phyloP scores from a whole-genome alignment of 2,888 invertebrate genomes.

The Maniola hyperantus region DNA sequence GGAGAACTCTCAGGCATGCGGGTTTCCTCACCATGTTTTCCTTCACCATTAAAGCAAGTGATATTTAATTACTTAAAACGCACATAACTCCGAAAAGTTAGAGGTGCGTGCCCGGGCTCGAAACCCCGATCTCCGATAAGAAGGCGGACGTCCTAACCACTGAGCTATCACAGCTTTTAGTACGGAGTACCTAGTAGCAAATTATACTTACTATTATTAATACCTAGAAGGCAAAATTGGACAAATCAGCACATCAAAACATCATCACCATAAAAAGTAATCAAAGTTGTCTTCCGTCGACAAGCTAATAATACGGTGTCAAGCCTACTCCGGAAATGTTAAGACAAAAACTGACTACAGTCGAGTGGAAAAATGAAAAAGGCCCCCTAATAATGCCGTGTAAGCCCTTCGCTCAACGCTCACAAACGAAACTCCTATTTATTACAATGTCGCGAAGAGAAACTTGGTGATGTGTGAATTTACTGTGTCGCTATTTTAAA shows the following conservation, averaged over 20 bases:
- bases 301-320: constrained; percentile 13
- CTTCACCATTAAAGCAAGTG: no score
- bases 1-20: no score
- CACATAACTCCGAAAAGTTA: no score
- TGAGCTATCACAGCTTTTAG: no score
- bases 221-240: no score
- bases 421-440: constrained; percentile 15
- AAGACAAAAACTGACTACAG: constrained; percentile 10
- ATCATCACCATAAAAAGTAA: constrained; percentile 5
- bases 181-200: no score
- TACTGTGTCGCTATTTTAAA: neutral
- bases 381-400: constrained; percentile 1
- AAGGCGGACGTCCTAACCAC: no score
- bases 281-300: neutral
- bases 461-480: neutral
- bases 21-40: no score
- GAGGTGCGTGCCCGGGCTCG: no score
- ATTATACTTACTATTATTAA: no score
- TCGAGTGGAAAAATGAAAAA: constrained; percentile 1
- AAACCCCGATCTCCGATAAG: no score
- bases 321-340: constrained; percentile 7
- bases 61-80: no score
- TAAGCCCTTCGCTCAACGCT: constrained; percentile 1
- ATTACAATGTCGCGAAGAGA: neutral
- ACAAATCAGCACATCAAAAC: neutral